Base-by-base conservation (phyloP, 1,140 invertebrate species). In the Trichoplusia ni region DNA sequence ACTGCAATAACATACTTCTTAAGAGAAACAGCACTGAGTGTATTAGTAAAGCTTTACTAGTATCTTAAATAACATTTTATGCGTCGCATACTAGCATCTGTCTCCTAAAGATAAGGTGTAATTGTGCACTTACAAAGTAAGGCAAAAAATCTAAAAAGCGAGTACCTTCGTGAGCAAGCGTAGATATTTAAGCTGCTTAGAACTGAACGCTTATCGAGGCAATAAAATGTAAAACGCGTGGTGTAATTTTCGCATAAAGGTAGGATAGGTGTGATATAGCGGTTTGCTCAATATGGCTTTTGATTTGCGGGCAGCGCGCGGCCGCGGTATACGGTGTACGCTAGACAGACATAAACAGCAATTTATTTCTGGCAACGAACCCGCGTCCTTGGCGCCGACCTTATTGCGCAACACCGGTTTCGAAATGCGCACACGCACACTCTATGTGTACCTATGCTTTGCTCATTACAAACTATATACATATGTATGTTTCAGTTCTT, bases 391-490 rank as follows among this genome's bases (percentile, higher is more conserved):
- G 84, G 75, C 80, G 82, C 67, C 86, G 86, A 88, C 86, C 86
- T 87, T 89, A 89, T 88, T 89, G 82, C 84, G 84, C 86, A 89
- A 89, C 79, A 86, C 84, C 82, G 79, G 84, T 87, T 89, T 87
- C 64, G 76, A 82, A 80, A 82, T 75, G 75, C 76, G 75, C 73
- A 64, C 74, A 70, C 68, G 74, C 71, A 73, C 68, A 74, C 64
- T 81, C 81, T 83, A 84, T 83, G 78, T 81, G 56, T 60, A 60
- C 56, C 56, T 60, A 37, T 60, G 40, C 38, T 60, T 60, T 47
- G 59, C 42, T 56, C 31, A 60, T 71, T 49, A 67, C 65, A 63
- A 44, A 38, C 44, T 53, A 62, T 64, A 59, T 65, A 68, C 47
- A 29, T 49, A 38, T 44, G 31, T 19, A 40, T 18, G 40, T n/a